Percentiles rank a stretch among this genome's conserved stretches.
These are phyloP conservation scores for Amblyraja radiata DNA, from an alignment of 2,797 vertebrate species.

Conservation along the genomic window DNA sequence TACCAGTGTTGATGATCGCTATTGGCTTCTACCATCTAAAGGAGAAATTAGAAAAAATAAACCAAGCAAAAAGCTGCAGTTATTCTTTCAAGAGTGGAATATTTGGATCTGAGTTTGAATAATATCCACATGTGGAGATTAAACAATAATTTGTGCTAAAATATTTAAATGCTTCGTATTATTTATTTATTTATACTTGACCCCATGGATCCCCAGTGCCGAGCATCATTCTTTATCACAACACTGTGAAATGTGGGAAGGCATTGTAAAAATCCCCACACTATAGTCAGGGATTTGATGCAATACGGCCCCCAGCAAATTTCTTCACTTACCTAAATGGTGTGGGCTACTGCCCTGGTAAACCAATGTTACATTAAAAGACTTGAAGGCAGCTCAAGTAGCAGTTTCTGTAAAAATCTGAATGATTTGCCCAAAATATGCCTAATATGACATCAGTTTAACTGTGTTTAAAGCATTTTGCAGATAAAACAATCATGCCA, in stretches of 20 bases:
- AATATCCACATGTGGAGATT: neutral
- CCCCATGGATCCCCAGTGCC: too few relatives aligned
- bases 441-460: neutral
- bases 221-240: neutral
- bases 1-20: too few relatives aligned
- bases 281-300: neutral
- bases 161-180: neutral
- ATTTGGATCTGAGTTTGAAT: neutral
- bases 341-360: neutral
- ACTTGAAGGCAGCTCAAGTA: neutral
- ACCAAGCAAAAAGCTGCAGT: neutral
- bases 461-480: neutral
- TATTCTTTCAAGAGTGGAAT: neutral
- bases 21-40: neutral
- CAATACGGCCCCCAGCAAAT: neutral
- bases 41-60: neutral
- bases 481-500: too few relatives aligned
- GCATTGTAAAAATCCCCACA: neutral
- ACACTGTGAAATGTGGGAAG: neutral
- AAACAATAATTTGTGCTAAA: neutral
- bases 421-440: neutral
- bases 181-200: neutral
- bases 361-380: neutral
- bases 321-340: neutral
- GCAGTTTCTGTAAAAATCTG: too few relatives aligned